Base-by-base conservation (phyloP, 35 echinoderm and acorn worm genomes). In the Stichopus chloronotus region DNA sequence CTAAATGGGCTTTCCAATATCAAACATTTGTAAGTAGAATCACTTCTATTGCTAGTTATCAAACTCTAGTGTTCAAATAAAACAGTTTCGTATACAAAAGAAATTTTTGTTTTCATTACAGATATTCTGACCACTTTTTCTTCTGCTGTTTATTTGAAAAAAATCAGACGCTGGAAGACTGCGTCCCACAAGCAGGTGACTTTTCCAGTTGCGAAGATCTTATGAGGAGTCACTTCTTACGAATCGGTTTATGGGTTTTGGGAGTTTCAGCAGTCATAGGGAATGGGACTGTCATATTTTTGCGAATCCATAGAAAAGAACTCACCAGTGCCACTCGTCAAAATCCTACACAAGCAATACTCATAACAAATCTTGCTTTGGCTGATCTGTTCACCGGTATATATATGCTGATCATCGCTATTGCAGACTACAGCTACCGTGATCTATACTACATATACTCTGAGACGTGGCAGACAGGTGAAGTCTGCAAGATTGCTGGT, bases 141-240 rank as follows among this genome's bases (percentile, higher is more conserved):
- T 99, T 93, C 94, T 99, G 97, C 78, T 96, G 95, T 55, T 63
- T 96, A 43, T 55, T 90, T 7, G 22, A 25, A 19, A 17, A 92
- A 25, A 56, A 14, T 1, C 23, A 30, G 8, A 22, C 83, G 10
- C 5, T 78, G 5, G 88, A 92, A 5, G 30, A 76, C 16, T 99
- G 97, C 24, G 55, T 63, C 5, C 95, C 97, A 0, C 78, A 93
- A 17, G 58, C 89, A 4, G 97, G 96, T 56, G 91, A 94, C 56
- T 94, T 99, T 60, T 99, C 97, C 5, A 93, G 91, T 69, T 99
- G 97, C 82, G 76, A 96, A 58, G 95, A 99, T 59, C 89, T 99
- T 19, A 95, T 99, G 95, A 43, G 79, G 58, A 99, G 94, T 78
- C 63, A 57, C 12, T 90, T 99, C 88, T 71, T 96, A 14, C 91